Base-by-base conservation (phyloP, 2,888 invertebrate genomes). In the Chromoteleia sp. region DNA sequence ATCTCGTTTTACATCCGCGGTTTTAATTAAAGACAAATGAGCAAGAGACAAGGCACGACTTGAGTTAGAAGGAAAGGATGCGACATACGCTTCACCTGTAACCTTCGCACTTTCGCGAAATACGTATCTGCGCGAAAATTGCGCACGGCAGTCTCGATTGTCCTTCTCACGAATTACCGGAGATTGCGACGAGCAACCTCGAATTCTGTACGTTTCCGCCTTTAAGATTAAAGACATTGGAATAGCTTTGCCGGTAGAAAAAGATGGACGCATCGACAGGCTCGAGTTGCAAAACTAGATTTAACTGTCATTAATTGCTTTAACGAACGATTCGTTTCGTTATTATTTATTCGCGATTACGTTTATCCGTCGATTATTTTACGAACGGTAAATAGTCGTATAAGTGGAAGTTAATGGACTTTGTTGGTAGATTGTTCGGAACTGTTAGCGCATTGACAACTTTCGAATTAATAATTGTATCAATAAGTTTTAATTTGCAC, bases 1-100 rank as follows among this genome's bases (percentile, higher is more conserved):
- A n/a, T 58, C 33, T 33, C 65, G 43, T 25, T 59, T 65, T 48
- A 39, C 39, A 52, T 65, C 14, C 39, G 65, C 36, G 36, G 70
- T 70, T 70, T 70, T 70, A 70, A 70, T 70, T 70, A 70, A 48
- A 70, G 56, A 58, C 70, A 58, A 70, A 70, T 70, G 70, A 56
- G 48, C 30, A 30, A 5, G 21, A 30, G 33, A 50, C 45, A 6
- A 36, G 2, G 56, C n/a, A 43, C 25, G 8, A n/a, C 33, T 30
- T 4, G 17, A 43, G 29, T 29, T 39, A 15, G 19, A 45, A n/a
- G 10, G 12, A 39, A 2, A 39, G 10, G 3, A 5, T 0, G 6
- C 14, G 39, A 39, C 12, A 14, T 39, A n/a, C 14, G 12, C 12
- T 39, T 39, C 14, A 56, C 19, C 17, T 14, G 36, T 15, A 56